Base-by-base conservation (phyloP, 2,797 vertebrate genomes). In the Threskiornis aethiopicus region DNA sequence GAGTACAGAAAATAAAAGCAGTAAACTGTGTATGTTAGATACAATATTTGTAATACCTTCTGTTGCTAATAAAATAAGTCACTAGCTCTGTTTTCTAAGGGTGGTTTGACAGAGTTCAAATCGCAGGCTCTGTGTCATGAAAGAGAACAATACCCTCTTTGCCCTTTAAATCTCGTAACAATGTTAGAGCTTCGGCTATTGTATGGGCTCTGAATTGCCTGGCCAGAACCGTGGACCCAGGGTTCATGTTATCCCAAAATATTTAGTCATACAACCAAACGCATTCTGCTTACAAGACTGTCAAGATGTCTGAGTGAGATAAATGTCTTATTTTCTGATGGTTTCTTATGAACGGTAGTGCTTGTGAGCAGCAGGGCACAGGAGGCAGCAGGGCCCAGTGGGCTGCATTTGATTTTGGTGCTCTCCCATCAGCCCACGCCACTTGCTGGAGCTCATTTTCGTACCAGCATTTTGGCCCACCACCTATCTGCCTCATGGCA, bases 1-100 rank as follows among this genome's bases (percentile, higher is more conserved):
- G 2, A 96, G 93, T 89, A 92, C 64, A 89, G 95, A 94, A 97
- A 96, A 97, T 95, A 87, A 82, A 96, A 96, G 77, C 96, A 94
- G 95, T 98, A 86, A 95, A 57, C 76, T 93, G 64, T 82, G 70
- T 91, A 47, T 76, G 67, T 94, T 97, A 96, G 89, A 92, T 94
- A 92, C 26, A 77, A 24, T 96, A 96, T 95, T 95, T 94, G 61
- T 95, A 80, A 94, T 95, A 80, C 87, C 94, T 97, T 96, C 84
- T 91, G 70, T 89, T 95, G 76, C 91, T 97, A 94, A 95, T 94
- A 96, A 97, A 97, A 96, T 79, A 87, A 97, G 95, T 94, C 90
- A 88, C 75, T 58, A 90, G 52, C 61, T 90, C 69, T 96, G 79
- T 96, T 96, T 89, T 95, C 89, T 87, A 93, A 66, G 62, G 41